Evolutionary conservation across 92 coral and sea anemone species (phyloP).

Genomic region (Porites cylindrica): DNA sequence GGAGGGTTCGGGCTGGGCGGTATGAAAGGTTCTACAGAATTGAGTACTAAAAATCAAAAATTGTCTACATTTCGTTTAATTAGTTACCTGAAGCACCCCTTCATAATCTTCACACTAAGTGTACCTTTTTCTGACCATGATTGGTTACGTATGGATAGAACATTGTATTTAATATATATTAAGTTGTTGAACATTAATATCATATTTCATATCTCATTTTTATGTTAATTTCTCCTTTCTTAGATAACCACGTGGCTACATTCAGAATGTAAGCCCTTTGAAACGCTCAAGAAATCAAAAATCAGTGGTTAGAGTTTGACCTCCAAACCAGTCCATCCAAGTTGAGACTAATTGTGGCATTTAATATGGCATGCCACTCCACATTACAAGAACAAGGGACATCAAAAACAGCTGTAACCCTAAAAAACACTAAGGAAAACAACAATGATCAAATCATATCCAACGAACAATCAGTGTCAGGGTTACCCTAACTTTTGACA

Average conservation of each 20-base stretch:
- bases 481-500: conserved; percentile 48
- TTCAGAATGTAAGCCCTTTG: conserved; percentile 53
- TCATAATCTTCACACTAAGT: no score
- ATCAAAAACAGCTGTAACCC: conserved; percentile 53
- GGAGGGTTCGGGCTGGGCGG: no score
- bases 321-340: conserved; percentile 12
- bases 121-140: no score
- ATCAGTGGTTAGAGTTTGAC: background rate
- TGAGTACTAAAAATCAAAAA: no score
- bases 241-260: conserved; percentile 51
- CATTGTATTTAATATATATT: no score
- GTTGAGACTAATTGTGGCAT: conserved; percentile 53
- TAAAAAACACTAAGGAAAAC: conserved; percentile 39
- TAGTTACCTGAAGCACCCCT: no score
- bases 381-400: conserved; percentile 31
- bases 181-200: no score
- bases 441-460: conserved; percentile 44
- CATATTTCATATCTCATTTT: conserved; percentile 32
- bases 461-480: conserved; percentile 54
- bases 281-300: conserved; percentile 31
- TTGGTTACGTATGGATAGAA: no score
- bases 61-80: no score
- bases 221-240: conserved; percentile 20
- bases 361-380: conserved; percentile 55
- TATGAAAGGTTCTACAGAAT: no score